A percentile compares a stretch with the other conserved stretches of the same genome.
These are phyloP conservation scores for Cephus cinctus DNA, from an alignment of 1,140 invertebrate species.

Conservation along the genomic window DNA sequence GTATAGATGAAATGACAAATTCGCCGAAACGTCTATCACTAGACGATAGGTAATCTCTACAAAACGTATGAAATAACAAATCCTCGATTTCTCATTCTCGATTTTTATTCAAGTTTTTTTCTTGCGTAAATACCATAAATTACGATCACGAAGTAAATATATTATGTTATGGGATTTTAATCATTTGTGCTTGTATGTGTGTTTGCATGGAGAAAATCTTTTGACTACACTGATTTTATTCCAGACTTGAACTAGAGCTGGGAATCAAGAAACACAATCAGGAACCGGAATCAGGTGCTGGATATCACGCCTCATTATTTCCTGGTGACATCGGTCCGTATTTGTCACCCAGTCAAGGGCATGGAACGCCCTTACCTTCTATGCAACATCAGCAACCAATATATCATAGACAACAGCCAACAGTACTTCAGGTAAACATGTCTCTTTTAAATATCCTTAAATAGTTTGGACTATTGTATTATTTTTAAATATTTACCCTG, in stretches of 20 bases:
- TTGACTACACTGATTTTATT: no score
- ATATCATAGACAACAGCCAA: conserved; percentile 41
- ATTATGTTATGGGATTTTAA: no score
- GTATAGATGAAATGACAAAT: conserved; percentile 42
- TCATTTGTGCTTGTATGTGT: no score
- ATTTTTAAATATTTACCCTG: no score
- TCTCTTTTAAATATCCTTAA: not conserved
- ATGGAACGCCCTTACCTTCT: conserved; percentile 8
- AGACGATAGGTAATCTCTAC: conserved; percentile 48
- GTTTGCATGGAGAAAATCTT: no score
- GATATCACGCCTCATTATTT: not conserved
- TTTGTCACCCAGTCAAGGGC: no score
- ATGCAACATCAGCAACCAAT: conserved; percentile 28
- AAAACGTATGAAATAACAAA: no score
- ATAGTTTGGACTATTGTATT: not conserved
- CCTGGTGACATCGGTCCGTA: not conserved
- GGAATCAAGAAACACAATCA: conserved; percentile 47
- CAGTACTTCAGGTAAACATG: conserved; percentile 47
- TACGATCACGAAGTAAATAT: no score
- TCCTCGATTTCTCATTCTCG: no score
- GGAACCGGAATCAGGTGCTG: no score
- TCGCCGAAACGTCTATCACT: conserved; percentile 54
- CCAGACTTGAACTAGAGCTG: conserved; percentile 47
- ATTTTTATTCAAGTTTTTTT: conserved; percentile 6
- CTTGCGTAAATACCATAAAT: no score